phyloP scores from a whole-genome alignment of 2,797 vertebrate genomes.

The Hoplostethus atlanticus region DNA sequence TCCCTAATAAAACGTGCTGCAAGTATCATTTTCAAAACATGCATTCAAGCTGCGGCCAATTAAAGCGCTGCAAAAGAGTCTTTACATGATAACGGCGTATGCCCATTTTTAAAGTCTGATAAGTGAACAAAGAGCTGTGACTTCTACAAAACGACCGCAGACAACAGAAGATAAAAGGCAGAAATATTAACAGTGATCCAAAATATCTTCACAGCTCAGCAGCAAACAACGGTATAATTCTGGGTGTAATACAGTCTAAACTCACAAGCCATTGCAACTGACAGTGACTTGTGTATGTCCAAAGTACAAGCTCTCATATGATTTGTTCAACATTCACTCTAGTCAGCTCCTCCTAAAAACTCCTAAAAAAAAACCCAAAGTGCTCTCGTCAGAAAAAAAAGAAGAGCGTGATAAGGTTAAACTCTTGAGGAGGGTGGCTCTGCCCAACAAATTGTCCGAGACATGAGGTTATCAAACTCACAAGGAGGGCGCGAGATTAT shows the following conservation, averaged over 20 bases:
- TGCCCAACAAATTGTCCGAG: slow-evolving; percentile 44
- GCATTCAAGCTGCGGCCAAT: slow-evolving; percentile 44
- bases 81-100: slow-evolving; percentile 45
- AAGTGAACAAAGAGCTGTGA: slow-evolving; percentile 36
- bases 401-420: slow-evolving; percentile 31
- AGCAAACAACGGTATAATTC: slow-evolving; percentile 19
- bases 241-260: background rate
- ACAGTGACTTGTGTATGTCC: slow-evolving; percentile 13
- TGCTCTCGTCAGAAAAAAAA: background rate
- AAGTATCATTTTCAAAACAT: slow-evolving; percentile 45
- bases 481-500: slow-evolving; percentile 40
- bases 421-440: slow-evolving; percentile 22
- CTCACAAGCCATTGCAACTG: background rate
- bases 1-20: slow-evolving; percentile 28
- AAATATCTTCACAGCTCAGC: slow-evolving; percentile 18
- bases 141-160: slow-evolving; percentile 30
- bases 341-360: background rate
- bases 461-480: slow-evolving; percentile 36
- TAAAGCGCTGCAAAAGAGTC: slow-evolving; percentile 43
- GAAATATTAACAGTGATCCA: slow-evolving; percentile 17
- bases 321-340: background rate
- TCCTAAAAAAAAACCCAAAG: background rate
- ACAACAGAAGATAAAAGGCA: slow-evolving; percentile 27
- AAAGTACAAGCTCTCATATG: background rate
- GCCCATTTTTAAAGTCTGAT: slow-evolving; percentile 49